These are phyloP conservation scores for Dicentrarchus labrax DNA, from an alignment of 2,113 vertebrate genomes.

Conservation along the genomic window DNA sequence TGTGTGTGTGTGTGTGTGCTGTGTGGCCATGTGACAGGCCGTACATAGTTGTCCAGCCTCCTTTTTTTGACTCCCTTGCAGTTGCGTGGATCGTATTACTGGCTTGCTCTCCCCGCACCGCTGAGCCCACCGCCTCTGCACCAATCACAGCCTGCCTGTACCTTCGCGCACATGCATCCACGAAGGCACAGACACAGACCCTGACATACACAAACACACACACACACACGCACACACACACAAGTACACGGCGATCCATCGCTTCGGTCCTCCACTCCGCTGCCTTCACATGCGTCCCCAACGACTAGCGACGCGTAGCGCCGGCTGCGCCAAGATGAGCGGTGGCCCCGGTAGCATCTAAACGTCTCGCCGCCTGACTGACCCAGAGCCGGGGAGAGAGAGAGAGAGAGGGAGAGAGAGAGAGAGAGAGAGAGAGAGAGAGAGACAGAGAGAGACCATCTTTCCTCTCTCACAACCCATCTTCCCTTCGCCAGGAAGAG, in stretches of 20 bases:
- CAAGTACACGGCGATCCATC: constrained; percentile 24
- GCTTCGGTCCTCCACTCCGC: constrained; percentile 52
- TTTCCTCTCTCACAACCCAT: constrained; percentile 50
- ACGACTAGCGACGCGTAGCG: constrained; percentile 57
- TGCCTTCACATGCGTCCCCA: constrained; percentile 62
- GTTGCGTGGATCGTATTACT: constrained; percentile 72
- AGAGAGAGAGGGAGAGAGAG: constrained; percentile 26
- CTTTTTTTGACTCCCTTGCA: constrained; percentile 50
- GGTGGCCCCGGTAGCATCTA: constrained; percentile 56
- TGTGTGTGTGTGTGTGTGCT: constrained; percentile 12
- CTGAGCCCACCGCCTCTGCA: constrained; percentile 76
- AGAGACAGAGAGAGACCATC: constrained; percentile 42
- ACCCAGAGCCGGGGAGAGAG: constrained; percentile 19
- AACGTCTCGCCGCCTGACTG: constrained; percentile 60
- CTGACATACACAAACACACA: constrained; percentile 1
- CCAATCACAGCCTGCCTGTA: constrained; percentile 71
- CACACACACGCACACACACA: background rate
- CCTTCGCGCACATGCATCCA: constrained; percentile 48
- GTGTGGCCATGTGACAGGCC: constrained; percentile 62
- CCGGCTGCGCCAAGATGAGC: constrained; percentile 75
- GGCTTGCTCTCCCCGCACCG: constrained; percentile 64
- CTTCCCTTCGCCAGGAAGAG: constrained; percentile 46
- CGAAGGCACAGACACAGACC: constrained; percentile 25
- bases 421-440: constrained; percentile 29
- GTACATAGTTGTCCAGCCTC: constrained; percentile 59